Conservation (phyloP, 2,888 invertebrate genomes). For the Lepidochitona cinerea region DNA sequence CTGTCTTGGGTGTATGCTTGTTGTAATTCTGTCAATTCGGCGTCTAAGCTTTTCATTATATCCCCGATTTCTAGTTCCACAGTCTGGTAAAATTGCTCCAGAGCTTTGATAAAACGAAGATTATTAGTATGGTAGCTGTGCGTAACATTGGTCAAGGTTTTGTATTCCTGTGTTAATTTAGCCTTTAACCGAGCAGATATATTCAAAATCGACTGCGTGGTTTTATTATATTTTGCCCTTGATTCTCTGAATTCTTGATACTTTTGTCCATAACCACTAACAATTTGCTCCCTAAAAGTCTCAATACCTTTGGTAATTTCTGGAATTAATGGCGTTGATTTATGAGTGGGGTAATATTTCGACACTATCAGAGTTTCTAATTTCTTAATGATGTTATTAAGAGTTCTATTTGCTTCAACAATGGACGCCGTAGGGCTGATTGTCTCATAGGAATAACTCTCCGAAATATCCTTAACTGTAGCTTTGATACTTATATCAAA, state of each 20-base stretch:
- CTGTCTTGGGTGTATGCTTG: not conserved
- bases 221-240: not conserved
- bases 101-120: not conserved
- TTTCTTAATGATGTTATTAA: not conserved
- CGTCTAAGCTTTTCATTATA: not conserved
- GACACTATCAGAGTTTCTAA: not conserved
- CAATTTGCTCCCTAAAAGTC: not conserved
- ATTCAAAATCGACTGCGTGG: not conserved
- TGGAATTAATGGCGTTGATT: not conserved
- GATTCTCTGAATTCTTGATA: not conserved
- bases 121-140: not conserved
- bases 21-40: not conserved
- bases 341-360: not conserved
- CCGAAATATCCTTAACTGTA: not conserved
- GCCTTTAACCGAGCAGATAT: not conserved
- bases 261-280: slow-evolving; percentile 1
- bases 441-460: not conserved
- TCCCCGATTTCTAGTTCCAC: not conserved
- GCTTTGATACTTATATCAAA: not conserved
- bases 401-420: not conserved
- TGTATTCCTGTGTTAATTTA: not conserved
- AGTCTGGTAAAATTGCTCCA: not conserved
- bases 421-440: not conserved
- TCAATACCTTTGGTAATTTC: not conserved
- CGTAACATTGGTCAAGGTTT: not conserved